A percentile compares a stretch with the other conserved stretches of the same genome.
Evolutionary conservation across 2,113 vertebrate species (phyloP).

Genomic region (Pterocles burchelli): DNA sequence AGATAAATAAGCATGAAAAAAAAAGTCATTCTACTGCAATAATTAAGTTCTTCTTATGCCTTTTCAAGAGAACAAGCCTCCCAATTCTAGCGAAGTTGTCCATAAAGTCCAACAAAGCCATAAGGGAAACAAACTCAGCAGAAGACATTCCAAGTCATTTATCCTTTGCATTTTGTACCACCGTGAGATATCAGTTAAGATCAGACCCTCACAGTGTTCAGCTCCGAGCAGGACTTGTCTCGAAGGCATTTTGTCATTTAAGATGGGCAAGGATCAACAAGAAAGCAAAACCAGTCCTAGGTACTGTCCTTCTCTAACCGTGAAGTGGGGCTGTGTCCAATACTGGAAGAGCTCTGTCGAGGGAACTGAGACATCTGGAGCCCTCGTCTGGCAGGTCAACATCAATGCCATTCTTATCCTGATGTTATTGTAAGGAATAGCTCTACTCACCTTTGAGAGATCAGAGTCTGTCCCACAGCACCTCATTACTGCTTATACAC

Average conservation of each 20-base stretch:
- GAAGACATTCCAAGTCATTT: not conserved
- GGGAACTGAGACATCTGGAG: not conserved
- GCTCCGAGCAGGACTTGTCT: not conserved
- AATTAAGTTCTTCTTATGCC: constrained; percentile 55
- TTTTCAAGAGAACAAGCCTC: not conserved
- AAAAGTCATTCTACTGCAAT: not conserved
- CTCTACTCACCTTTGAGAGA: not conserved
- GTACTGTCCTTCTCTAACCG: not conserved
- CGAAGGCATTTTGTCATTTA: not conserved
- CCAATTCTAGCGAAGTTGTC: not conserved
- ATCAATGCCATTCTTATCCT: not conserved
- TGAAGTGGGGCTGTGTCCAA: not conserved
- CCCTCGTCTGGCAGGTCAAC: not conserved
- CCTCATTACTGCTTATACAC: not conserved
- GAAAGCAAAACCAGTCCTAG: not conserved
- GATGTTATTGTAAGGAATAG: not conserved
- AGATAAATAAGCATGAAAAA: constrained; percentile 31
- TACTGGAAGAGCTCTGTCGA: not conserved
- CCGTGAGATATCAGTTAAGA: not conserved
- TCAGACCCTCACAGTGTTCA: not conserved
- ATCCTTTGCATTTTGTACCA: not conserved
- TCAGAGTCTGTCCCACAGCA: not conserved
- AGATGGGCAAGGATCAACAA: not conserved
- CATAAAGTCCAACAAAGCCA: not conserved
- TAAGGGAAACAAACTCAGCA: not conserved